Evolutionary conservation across 2,888 invertebrate species (phyloP).

Genomic region (Thecophora atra): DNA sequence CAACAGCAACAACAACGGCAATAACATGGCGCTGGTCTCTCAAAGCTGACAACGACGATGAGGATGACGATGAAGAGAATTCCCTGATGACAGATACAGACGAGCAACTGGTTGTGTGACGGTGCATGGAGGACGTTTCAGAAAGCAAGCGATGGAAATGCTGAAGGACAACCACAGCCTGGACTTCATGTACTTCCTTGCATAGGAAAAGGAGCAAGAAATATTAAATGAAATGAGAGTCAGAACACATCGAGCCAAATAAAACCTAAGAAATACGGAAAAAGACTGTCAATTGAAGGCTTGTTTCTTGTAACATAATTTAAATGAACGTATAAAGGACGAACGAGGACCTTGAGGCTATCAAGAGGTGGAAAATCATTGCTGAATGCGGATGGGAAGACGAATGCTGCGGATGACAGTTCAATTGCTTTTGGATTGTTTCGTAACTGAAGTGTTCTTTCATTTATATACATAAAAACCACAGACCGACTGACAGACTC

Average conservation of each 20-base stretch:
- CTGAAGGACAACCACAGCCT: background rate
- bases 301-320: slow-evolving; percentile 29
- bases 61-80: background rate
- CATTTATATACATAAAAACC: background rate
- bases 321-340: slow-evolving; percentile 7
- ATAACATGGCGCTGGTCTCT: background rate
- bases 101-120: slow-evolving; percentile 21
- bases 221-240: slow-evolving; percentile 15
- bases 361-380: slow-evolving; percentile 1
- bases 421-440: slow-evolving; percentile 28
- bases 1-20: slow-evolving; percentile 10
- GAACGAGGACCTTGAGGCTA: slow-evolving; percentile 8
- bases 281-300: background rate
- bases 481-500: background rate
- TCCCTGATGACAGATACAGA: slow-evolving; percentile 15
- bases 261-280: background rate
- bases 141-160: too few species aligned
- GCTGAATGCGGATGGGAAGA: slow-evolving; percentile 11
- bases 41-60: background rate
- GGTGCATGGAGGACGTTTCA: background rate
- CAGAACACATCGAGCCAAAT: background rate
- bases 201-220: background rate
- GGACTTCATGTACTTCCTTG: background rate
- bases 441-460: slow-evolving; percentile 32
- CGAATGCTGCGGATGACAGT: slow-evolving; percentile 26